Base-by-base conservation (phyloP, 2,113 vertebrate genomes). In the Bubo scandiacus region DNA sequence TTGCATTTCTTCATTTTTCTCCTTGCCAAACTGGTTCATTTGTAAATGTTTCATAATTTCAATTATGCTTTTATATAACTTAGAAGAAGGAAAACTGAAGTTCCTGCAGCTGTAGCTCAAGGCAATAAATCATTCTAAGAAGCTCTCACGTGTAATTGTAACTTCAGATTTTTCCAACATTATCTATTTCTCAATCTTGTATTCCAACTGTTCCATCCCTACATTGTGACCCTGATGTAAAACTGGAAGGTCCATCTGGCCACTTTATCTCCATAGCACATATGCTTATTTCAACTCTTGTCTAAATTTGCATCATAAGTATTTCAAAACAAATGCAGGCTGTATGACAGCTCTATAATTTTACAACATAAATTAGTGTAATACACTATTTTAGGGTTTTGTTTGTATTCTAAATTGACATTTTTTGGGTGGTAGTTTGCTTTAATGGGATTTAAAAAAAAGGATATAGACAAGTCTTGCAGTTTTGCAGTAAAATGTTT, bases 21-120 rank as follows among this genome's bases (percentile, higher is more conserved):
- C 42, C 66, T 47, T 86, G 11, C 57, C 65, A 97, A 58, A 96
- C 63, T 61, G 42, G 12, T 96, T 97, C 40, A 94, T 91, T 96
- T 83, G 43, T 90, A 96, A 96, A 97, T 81, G 27, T 88, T 95
- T 80, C 78, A 81, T 93, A 77, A 95, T 95, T 95, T 89, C 71
- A 94, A 52, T 96, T 90, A 77, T 73, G 65, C 81, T 96, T 96
- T 84, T 85, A 96, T 59, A 75, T 73, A 96, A 95, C 62, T 95
- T 95, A 78, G 5, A 22, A 67, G 65, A 93, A 86, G 86, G 36
- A 96, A 81, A 95, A 49, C 45, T 92, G 36, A 96, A 95, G 63
- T 85, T 93, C 47, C 88, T 86, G 26, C 54, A 97, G 89, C 85
- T 97, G 67, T 90, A 97, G 59, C 3, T 84, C 40, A 84, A 58